Base-by-base conservation (phyloP, 2,113 vertebrate genomes). In the Theristicus caerulescens region DNA sequence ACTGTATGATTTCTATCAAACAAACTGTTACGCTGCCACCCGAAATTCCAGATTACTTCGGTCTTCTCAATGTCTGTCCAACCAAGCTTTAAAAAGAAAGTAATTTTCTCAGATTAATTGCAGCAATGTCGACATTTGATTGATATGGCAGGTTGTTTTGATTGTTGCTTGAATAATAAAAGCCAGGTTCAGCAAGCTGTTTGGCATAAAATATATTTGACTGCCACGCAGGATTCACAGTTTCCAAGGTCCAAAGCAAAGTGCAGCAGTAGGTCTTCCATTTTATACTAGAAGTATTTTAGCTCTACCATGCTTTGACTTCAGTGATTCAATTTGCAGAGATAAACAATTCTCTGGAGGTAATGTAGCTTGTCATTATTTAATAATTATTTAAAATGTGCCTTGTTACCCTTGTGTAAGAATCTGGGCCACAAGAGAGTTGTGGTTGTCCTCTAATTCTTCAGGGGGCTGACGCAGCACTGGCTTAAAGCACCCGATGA, bases 271-370 rank as follows among this genome's bases (percentile, higher is more conserved):
- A 90, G 31, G 7, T 88, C 74, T 88, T 82, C 62, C n/a, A 38
- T 88, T 82, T 77, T 36, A 17, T 58, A 51, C 64, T 47, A 18
- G 15, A 57, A 90, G 46, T 80, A 69, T 80, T 96, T 80, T 46
- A 88, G 62, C 87, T 90, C 54, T 27, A 3, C 81, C 52, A 36
- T 64, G 8, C 73, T 88, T 80, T 34, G 85, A 65, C 66, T 96
- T 64, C 82, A 62, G 85, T 51, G 71, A 93, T 95, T 70, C 74
- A 55, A 34, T 95, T 83, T 88, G 85, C 88, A 93, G 94, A 96
- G 93, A 90, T 70, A 82, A 95, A 90, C 92, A 91, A 12, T 88
- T 78, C 85, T 55, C 74, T 92, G 82, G 90, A 91, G 83, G 78
- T 77, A 91, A 77, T 72, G 58, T 4, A 92, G 90, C 58, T 91